These are phyloP conservation scores for Tetranychus piercei DNA, from an alignment of 2,888 invertebrate species.

Conservation along the genomic window DNA sequence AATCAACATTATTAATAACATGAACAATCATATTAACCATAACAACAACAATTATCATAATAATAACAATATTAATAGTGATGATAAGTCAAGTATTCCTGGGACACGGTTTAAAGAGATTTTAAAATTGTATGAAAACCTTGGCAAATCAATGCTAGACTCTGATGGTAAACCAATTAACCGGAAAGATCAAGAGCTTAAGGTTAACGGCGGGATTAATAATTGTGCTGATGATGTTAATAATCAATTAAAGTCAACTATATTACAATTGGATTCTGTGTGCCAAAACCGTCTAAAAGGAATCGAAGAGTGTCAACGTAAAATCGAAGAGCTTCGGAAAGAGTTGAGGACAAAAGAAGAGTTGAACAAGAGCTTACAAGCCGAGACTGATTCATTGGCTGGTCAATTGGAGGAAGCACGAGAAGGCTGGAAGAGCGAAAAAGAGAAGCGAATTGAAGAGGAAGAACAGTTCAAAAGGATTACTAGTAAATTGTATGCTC, in stretches of 20 bases:
- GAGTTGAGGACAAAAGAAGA: not conserved
- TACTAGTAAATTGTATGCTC: not conserved
- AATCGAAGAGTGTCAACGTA: not conserved
- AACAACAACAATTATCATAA: not conserved
- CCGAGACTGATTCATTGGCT: not conserved
- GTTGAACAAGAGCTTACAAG: not conserved
- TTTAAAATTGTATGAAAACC: not conserved
- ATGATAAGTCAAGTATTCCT: not conserved
- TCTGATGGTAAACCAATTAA: not conserved
- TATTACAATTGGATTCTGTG: not conserved
- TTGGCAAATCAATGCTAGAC: not conserved
- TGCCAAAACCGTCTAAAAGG: not conserved
- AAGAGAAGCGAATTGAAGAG: not conserved
- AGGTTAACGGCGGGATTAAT: not conserved
- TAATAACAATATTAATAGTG: not conserved
- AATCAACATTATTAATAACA: not conserved
- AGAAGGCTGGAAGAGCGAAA: not conserved
- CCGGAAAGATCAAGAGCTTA: too few species aligned
- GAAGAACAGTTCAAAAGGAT: not conserved
- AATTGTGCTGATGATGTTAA: not conserved
- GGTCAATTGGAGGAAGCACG: slow-evolving; percentile 1
- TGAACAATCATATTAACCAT: not conserved
- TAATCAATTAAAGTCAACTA: not conserved
- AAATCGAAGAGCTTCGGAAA: not conserved
- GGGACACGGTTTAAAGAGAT: slow-evolving; percentile 8